Conservation (phyloP, 2,888 invertebrate genomes). For the Apotomis betuletana region DNA sequence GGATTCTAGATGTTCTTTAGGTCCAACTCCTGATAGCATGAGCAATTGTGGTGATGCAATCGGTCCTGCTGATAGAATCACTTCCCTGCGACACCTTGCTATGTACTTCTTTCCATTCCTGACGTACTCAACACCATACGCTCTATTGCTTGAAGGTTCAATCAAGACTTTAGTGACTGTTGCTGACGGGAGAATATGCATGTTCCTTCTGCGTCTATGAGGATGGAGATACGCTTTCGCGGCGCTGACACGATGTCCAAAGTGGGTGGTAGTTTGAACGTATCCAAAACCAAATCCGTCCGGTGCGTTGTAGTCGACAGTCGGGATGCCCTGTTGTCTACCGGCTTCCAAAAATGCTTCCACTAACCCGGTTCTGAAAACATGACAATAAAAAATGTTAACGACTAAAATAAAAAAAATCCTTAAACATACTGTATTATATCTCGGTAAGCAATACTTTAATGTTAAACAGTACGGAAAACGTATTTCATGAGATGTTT, state of each 20-base stretch:
- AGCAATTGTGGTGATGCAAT: constrained; percentile 95
- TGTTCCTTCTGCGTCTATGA: constrained; percentile 84
- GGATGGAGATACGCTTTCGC: constrained; percentile 87
- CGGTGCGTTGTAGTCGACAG: constrained; percentile 85
- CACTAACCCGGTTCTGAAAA: constrained; percentile 77
- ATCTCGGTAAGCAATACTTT: background rate
- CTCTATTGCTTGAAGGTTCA: constrained; percentile 83
- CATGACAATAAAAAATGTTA: constrained; percentile 24
- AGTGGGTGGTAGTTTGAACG: constrained; percentile 78
- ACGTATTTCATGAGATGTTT: too few relatives aligned
- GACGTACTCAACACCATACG: constrained; percentile 87
- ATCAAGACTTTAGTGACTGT: constrained; percentile 72
- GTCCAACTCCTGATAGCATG: constrained; percentile 92
- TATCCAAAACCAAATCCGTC: constrained; percentile 85
- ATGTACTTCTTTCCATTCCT: constrained; percentile 78
- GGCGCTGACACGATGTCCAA: constrained; percentile 86
- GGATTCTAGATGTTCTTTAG: constrained; percentile 80
- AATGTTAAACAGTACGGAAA: too few relatives aligned
- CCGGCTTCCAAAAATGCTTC: constrained; percentile 85
- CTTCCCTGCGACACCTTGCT: constrained; percentile 88
- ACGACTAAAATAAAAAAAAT: too few relatives aligned
- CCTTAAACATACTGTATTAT: too few relatives aligned
- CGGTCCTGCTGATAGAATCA: constrained; percentile 93
- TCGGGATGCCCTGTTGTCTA: constrained; percentile 80
- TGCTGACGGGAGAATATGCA: constrained; percentile 78